Percentiles rank a stretch among this genome's conserved stretches.
Conservation (phyloP, 2,113 vertebrate species). For the Montifringilla adamsi region DNA sequence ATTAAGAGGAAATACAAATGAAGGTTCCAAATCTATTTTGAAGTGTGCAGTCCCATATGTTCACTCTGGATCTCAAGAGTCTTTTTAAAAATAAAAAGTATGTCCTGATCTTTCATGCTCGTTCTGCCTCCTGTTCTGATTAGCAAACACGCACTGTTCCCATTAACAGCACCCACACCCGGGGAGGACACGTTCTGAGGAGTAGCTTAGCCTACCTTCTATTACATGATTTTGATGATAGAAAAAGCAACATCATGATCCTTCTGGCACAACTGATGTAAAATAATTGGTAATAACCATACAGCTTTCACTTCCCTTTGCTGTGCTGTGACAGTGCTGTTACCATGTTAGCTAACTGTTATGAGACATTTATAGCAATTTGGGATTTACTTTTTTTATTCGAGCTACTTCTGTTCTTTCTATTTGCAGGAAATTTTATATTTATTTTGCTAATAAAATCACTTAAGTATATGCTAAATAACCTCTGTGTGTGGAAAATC, state of each 20-base stretch:
- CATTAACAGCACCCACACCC: background rate
- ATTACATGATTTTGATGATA: background rate
- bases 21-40: background rate
- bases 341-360: background rate
- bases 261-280: background rate
- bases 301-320: background rate
- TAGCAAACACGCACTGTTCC: background rate
- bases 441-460: background rate
- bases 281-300: background rate
- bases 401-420: background rate
- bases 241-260: background rate
- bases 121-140: conserved; percentile 9
- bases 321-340: background rate
- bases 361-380: background rate
- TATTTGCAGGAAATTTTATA: background rate
- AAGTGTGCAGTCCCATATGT: background rate
- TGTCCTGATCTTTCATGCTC: background rate
- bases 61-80: background rate
- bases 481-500: background rate
- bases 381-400: background rate
- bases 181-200: rapidly evolving
- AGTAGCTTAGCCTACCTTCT: background rate
- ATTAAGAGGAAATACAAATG: background rate
- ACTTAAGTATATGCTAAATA: background rate
- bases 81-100: conserved; percentile 48